phyloP scores from a whole-genome alignment of 1,140 invertebrate genomes.

The Drosophila triauraria region DNA sequence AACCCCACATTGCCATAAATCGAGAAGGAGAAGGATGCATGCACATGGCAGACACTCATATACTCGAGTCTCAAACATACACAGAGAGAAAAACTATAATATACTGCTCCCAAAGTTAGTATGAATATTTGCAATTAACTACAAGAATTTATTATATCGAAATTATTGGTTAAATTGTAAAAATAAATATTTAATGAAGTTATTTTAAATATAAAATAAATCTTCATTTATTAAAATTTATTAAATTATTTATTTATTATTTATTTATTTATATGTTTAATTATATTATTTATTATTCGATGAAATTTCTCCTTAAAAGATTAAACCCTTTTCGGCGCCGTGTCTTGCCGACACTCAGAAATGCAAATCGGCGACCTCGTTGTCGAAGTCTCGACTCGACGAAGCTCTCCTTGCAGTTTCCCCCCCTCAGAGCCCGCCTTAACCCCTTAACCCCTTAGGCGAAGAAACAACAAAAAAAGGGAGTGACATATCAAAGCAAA shows the following conservation, averaged over 20 bases:
- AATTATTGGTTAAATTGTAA: too few species aligned
- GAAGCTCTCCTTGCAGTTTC: conserved; percentile 21
- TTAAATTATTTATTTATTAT: too few species aligned
- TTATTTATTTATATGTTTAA: too few species aligned
- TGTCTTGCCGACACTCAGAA: conserved; percentile 24
- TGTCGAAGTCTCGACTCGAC: conserved; percentile 13
- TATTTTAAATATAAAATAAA: too few species aligned
- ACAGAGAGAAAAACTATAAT: neutral
- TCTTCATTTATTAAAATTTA: too few species aligned
- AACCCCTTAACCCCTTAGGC: neutral
- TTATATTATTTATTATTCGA: too few species aligned
- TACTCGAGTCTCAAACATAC: neutral
- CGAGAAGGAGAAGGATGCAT: neutral
- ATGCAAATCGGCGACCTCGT: conserved; percentile 64
- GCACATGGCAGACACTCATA: conserved; percentile 10
- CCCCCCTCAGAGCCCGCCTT: neutral
- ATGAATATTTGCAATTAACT: too few species aligned
- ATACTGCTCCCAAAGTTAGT: too few species aligned
- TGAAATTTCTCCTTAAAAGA: neutral
- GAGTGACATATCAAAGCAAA: conserved; percentile 79
- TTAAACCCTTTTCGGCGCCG: neutral
- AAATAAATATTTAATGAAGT: too few species aligned
- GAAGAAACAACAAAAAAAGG: conserved; percentile 1
- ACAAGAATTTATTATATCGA: too few species aligned
- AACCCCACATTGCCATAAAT: conserved; percentile 17